phyloP scores from a whole-genome alignment of 2,888 invertebrate genomes.

The Teleogryllus oceanicus region DNA sequence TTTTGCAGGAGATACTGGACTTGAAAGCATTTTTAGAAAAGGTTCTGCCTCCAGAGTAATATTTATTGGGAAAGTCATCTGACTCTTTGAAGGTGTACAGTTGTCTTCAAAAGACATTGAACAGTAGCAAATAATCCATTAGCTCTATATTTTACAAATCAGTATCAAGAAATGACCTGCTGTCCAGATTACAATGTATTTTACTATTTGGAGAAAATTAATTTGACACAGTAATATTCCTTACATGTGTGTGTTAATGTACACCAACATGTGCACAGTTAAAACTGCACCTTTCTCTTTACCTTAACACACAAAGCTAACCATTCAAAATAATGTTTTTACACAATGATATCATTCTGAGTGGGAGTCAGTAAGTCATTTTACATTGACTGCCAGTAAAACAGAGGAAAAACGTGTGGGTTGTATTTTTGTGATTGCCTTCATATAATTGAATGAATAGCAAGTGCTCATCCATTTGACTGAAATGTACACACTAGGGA shows the following conservation, averaged over 20 bases:
- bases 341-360: background rate
- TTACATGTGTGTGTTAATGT: conserved; percentile 18
- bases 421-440: no score
- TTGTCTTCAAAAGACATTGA: no score
- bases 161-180: background rate
- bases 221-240: background rate
- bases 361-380: no score
- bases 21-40: conserved; percentile 56
- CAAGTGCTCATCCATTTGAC: no score
- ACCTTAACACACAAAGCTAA: background rate
- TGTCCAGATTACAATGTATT: conserved; percentile 18
- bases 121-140: background rate
- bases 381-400: no score
- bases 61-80: background rate
- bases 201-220: conserved; percentile 2
- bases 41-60: conserved; percentile 39
- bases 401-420: no score
- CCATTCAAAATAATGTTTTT: background rate
- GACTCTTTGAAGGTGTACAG: background rate
- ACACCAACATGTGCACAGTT: background rate
- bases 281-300: background rate
- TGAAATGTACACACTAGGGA: no score
- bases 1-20: conserved; percentile 62
- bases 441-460: no score
- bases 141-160: conserved; percentile 11